These are phyloP conservation scores for Litoditis marina DNA, from an alignment of 2,888 invertebrate species.

Conservation along the genomic window DNA sequence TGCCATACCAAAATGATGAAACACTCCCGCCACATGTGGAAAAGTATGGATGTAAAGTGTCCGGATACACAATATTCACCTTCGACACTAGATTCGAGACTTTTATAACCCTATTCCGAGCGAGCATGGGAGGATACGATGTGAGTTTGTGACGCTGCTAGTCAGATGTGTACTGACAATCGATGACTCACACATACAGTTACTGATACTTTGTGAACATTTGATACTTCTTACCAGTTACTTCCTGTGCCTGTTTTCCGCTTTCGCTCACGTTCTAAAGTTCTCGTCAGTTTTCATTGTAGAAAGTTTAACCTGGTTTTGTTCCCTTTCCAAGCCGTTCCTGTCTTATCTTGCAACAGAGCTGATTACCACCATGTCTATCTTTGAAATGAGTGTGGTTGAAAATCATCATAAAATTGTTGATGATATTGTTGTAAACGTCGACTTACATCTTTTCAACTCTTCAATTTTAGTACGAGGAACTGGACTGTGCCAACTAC, in stretches of 20 bases:
- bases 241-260: too few relatives aligned
- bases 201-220: too few relatives aligned
- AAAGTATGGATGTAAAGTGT: conserved; percentile 5
- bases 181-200: too few relatives aligned
- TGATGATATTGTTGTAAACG: neutral
- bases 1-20: conserved; percentile 42
- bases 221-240: too few relatives aligned
- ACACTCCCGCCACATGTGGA: too few relatives aligned
- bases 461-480: conserved; percentile 79
- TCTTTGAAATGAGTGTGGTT: neutral
- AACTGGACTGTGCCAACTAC: conserved; percentile 83
- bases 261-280: too few relatives aligned
- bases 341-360: neutral
- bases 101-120: conserved; percentile 96
- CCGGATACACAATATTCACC: conserved; percentile 60
- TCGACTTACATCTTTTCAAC: too few relatives aligned
- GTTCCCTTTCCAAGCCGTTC: neutral
- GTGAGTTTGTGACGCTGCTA: too few relatives aligned
- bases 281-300: too few relatives aligned
- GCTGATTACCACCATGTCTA: neutral
- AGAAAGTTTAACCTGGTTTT: too few relatives aligned
- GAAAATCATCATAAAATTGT: neutral
- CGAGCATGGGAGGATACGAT: conserved; percentile 94
- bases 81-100: conserved; percentile 79
- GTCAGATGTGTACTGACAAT: too few relatives aligned